These are phyloP conservation scores for Agrypnus murinus DNA, from an alignment of 2,888 invertebrate species.

Conservation along the genomic window DNA sequence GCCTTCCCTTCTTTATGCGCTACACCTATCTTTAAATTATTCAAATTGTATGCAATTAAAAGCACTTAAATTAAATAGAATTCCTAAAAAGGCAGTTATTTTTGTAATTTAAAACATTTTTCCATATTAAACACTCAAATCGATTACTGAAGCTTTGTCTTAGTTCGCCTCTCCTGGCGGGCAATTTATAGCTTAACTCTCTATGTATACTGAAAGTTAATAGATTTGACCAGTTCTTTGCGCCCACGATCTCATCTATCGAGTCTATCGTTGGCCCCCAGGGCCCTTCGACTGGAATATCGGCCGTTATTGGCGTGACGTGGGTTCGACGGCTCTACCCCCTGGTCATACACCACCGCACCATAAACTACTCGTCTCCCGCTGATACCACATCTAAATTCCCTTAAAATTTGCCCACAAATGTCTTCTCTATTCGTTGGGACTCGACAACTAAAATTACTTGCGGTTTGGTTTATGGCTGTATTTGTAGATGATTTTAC, in stretches of 20 bases:
- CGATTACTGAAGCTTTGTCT: not conserved
- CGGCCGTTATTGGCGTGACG: conserved; percentile 62
- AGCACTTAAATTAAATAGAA: no score
- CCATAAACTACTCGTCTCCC: conserved; percentile 56
- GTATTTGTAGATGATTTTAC: conserved; percentile 48
- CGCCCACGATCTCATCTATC: conserved; percentile 59
- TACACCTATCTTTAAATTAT: no score
- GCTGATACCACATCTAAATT: conserved; percentile 58
- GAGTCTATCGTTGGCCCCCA: conserved; percentile 58
- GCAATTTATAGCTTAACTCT: conserved; percentile 22
- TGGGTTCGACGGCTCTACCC: conserved; percentile 60
- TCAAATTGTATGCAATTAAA: no score
- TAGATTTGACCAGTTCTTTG: conserved; percentile 50
- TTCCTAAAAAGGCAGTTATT: no score
- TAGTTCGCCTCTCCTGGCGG: not conserved
- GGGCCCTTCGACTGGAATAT: conserved; percentile 58
- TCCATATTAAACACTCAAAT: no score
- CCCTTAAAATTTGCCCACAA: conserved; percentile 50
- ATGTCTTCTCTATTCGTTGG: conserved; percentile 35
- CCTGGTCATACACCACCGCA: conserved; percentile 55
- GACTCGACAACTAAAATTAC: conserved; percentile 42
- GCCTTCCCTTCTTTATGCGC: no score
- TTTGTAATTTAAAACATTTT: no score
- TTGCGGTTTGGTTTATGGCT: conserved; percentile 47
- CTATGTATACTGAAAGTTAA: conserved; percentile 44